phyloP scores from a whole-genome alignment of 1,140 invertebrate species.

The Trichonephila inaurata region DNA sequence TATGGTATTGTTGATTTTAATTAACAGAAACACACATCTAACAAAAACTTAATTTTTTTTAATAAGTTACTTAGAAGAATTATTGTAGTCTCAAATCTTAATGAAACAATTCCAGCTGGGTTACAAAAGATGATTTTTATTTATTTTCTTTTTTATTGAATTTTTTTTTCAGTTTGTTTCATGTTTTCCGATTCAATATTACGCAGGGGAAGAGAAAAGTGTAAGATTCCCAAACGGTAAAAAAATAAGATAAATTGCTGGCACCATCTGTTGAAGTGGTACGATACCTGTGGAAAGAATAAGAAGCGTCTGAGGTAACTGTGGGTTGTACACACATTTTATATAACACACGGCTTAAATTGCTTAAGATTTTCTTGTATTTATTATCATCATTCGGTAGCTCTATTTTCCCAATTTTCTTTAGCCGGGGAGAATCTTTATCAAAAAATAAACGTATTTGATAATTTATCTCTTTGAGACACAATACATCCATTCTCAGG shows the following conservation, averaged over 20 bases:
- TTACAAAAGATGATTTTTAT: constrained; percentile 10
- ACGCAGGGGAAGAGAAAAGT: not conserved
- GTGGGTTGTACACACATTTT: not conserved
- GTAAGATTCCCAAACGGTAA: not conserved
- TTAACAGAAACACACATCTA: not conserved
- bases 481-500: not conserved
- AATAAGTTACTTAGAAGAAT: not conserved
- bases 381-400: not conserved
- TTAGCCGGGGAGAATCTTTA: not conserved
- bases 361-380: not conserved
- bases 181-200: constrained; percentile 7
- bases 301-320: constrained; percentile 12
- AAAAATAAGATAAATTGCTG: constrained; percentile 45
- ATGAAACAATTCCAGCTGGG: constrained; percentile 49
- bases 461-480: not conserved
- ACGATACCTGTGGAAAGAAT: constrained; percentile 3
- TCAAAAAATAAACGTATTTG: not conserved
- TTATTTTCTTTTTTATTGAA: not conserved
- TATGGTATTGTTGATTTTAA: not conserved
- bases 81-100: constrained; percentile 13
- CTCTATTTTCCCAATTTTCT: not conserved
- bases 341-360: constrained; percentile 18
- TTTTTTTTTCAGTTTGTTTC: not conserved
- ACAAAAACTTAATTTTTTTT: not conserved
- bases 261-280: constrained; percentile 58